Evolutionary conservation across 2,888 invertebrate genomes (phyloP).

Genomic region (Bugulina stolonifera): DNA sequence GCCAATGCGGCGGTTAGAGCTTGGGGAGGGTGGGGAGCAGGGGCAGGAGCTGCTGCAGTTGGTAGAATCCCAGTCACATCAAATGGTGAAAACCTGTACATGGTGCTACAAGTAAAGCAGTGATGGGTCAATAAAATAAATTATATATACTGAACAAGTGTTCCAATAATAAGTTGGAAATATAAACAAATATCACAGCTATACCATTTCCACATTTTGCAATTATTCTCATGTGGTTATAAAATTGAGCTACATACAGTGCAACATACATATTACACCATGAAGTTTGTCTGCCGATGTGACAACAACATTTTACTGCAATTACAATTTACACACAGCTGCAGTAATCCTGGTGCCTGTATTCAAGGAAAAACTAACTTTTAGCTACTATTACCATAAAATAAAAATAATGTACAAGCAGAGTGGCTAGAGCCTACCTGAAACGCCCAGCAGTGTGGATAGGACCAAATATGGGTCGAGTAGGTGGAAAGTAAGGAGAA

Average conservation of each 20-base stretch:
- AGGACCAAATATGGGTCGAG: slow-evolving; percentile 63
- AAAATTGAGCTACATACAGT: no score
- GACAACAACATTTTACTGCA: no score
- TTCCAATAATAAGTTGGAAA: not conserved
- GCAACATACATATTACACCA: no score
- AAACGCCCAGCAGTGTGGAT: slow-evolving; percentile 65
- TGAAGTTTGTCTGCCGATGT: no score
- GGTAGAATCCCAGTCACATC: slow-evolving; percentile 2
- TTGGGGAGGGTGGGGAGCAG: slow-evolving; percentile 26
- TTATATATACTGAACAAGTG: not conserved
- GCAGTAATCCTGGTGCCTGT: no score
- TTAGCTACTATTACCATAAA: no score
- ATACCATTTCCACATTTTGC: no score
- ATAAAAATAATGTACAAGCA: no score
- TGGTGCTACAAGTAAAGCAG: slow-evolving; percentile 10
- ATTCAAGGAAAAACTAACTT: no score
- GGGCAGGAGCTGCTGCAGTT: slow-evolving; percentile 21
- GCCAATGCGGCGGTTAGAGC: slow-evolving; percentile 15
- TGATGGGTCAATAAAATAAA: not conserved
- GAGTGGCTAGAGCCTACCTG: slow-evolving; percentile 38
- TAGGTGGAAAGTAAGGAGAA: slow-evolving; percentile 57
- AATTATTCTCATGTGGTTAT: no score
- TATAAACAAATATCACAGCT: no score
- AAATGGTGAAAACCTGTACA: slow-evolving; percentile 28
- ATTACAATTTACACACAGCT: no score